A percentile compares a stretch with the other conserved stretches of the same genome.
Evolutionary conservation across 2,113 vertebrate species (phyloP).

Genomic region (Coturnix japonica): DNA sequence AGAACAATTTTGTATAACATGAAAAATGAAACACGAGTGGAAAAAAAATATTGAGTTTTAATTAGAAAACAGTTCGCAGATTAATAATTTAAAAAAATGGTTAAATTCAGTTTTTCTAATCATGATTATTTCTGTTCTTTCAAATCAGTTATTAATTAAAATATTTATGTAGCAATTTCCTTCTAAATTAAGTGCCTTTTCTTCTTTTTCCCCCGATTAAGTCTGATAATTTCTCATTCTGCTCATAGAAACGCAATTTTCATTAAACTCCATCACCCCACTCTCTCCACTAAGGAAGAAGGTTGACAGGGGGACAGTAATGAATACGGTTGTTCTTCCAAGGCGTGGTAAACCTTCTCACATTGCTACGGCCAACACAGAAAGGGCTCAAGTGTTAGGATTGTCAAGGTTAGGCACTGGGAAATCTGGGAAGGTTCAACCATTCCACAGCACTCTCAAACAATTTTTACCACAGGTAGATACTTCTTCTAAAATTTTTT

Average conservation of each 20-base stretch:
- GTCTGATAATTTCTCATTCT: constrained; percentile 70
- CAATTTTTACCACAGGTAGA: background rate
- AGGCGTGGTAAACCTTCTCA: constrained; percentile 56
- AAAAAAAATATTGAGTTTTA: constrained; percentile 70
- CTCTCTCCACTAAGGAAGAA: constrained; percentile 3
- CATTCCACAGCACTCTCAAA: background rate
- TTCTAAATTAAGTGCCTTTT: constrained; percentile 70
- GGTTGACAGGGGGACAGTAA: constrained; percentile 13
- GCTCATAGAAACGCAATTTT: constrained; percentile 71
- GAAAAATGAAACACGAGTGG: constrained; percentile 63
- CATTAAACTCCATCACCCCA: constrained; percentile 65
- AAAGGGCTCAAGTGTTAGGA: constrained; percentile 18
- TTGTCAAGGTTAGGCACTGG: constrained; percentile 44
- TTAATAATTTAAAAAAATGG: constrained; percentile 71
- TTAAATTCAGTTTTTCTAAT: constrained; percentile 71
- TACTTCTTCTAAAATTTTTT: too few relatives aligned
- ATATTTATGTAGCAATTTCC: constrained; percentile 73
- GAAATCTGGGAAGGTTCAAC: background rate
- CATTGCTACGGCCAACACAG: constrained; percentile 49
- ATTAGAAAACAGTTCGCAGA: constrained; percentile 74
- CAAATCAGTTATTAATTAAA: constrained; percentile 74
- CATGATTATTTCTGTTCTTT: constrained; percentile 68
- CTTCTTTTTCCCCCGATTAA: constrained; percentile 65
- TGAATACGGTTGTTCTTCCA: constrained; percentile 45
- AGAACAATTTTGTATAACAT: constrained; percentile 54